These are phyloP conservation scores for Chascanopsetta lugubris DNA, from an alignment of 2,113 vertebrate genomes.

Conservation along the genomic window DNA sequence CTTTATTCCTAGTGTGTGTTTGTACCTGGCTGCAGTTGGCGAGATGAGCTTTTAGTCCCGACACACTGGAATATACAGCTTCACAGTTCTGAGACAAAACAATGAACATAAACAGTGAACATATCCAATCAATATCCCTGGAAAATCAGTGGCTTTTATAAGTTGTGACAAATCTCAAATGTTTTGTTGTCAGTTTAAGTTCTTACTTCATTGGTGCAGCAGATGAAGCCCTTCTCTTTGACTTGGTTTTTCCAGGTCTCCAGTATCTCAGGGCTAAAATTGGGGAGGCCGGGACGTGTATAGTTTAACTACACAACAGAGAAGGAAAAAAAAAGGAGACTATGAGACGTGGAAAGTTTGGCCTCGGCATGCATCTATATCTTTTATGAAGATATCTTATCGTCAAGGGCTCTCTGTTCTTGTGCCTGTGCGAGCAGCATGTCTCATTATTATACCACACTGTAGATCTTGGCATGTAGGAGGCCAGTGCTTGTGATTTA, in stretches of 20 bases:
- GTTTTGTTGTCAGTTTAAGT: background rate
- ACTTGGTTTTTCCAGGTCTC: slow-evolving; percentile 95
- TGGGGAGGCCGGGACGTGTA: slow-evolving; percentile 95
- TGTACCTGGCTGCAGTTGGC: slow-evolving; percentile 97
- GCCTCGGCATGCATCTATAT: background rate
- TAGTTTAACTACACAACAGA: slow-evolving; percentile 93
- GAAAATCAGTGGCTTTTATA: background rate
- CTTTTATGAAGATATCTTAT: background rate
- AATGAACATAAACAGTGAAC: slow-evolving; percentile 32
- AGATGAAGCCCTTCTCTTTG: slow-evolving; percentile 96
- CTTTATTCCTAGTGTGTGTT: slow-evolving; percentile 14
- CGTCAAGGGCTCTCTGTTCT: background rate
- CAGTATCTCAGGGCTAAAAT: slow-evolving; percentile 88
- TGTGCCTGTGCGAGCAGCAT: background rate
- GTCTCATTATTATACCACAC: background rate
- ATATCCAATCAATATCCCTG: background rate
- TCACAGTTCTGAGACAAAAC: slow-evolving; percentile 88
- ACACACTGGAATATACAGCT: slow-evolving; percentile 97
- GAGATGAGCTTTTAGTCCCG: slow-evolving; percentile 95
- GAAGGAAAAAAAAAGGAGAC: too few species aligned
- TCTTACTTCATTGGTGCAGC: slow-evolving; percentile 94
- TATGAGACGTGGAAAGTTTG: too few species aligned
- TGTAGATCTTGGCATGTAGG: background rate
- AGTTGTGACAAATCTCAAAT: background rate
- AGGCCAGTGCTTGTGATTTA: background rate